phyloP scores from a whole-genome alignment of 1,140 invertebrate species.

The Acromyrmex charruanus region DNA sequence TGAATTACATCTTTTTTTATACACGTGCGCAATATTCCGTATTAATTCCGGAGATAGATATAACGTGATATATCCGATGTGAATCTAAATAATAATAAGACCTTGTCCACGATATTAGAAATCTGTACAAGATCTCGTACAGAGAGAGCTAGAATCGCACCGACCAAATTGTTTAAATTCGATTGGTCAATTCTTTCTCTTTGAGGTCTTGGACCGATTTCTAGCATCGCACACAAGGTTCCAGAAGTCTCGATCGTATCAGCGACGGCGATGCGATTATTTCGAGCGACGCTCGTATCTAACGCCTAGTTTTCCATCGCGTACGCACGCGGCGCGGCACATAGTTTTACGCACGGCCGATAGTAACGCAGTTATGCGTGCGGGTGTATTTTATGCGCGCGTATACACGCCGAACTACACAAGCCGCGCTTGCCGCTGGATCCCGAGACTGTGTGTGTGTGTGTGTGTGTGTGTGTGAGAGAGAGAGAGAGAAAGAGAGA shows the following conservation, averaged over 20 bases:
- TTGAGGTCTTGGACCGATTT: too few relatives aligned
- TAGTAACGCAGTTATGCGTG: slow-evolving; percentile 43
- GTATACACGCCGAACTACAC: background rate
- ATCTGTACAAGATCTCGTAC: too few relatives aligned
- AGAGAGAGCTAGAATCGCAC: too few relatives aligned
- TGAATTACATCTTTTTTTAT: background rate
- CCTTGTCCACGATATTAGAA: too few relatives aligned
- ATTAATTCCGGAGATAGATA: background rate
- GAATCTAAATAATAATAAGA: too few relatives aligned
- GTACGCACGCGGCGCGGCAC: background rate
- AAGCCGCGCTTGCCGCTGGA: slow-evolving; percentile 32
- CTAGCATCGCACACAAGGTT: too few relatives aligned
- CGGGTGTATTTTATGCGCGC: slow-evolving; percentile 53
- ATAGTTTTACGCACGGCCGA: slow-evolving; percentile 36
- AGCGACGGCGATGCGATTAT: background rate
- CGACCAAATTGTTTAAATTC: too few relatives aligned
- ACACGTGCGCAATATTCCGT: background rate
- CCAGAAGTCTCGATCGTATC: background rate
- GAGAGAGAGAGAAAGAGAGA: slow-evolving; percentile 9
- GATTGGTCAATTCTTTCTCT: too few relatives aligned
- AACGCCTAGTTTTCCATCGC: slow-evolving; percentile 11
- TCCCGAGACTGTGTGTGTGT: slow-evolving; percentile 19
- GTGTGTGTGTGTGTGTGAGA: slow-evolving; percentile 21
- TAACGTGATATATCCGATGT: background rate
- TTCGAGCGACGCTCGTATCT: background rate